Conservation (phyloP, 2,797 vertebrate genomes). For the Gouania willdenowi region DNA sequence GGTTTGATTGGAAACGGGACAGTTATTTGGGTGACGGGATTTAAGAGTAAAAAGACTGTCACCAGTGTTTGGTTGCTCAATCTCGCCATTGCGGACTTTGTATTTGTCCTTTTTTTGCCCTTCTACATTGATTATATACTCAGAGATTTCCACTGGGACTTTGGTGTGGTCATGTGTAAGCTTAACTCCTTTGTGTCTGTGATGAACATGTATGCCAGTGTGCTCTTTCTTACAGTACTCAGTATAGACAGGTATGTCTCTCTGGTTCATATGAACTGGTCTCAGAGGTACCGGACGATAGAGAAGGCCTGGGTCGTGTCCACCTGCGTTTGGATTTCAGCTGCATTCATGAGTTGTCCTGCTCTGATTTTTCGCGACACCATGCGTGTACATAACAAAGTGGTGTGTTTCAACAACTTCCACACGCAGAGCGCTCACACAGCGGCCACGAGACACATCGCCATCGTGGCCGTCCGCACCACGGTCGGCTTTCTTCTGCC, state of each 20-base stretch:
- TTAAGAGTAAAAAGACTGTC: constrained; percentile 87
- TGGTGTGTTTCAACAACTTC: constrained; percentile 92
- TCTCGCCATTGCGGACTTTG: constrained; percentile 89
- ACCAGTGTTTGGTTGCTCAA: constrained; percentile 92
- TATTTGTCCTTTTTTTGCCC: constrained; percentile 91
- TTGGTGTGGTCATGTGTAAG: constrained; percentile 87
- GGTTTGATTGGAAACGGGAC: constrained; percentile 88
- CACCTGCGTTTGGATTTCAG: constrained; percentile 77
- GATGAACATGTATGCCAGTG: constrained; percentile 94
- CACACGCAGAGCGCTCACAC: constrained; percentile 63
- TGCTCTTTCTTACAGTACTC: constrained; percentile 89
- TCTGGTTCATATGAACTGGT: constrained; percentile 79
- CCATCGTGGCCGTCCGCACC: constrained; percentile 81
- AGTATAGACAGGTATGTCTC: constrained; percentile 88
- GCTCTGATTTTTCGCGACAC: constrained; percentile 86
- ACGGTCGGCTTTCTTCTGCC: constrained; percentile 87
- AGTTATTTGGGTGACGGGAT: constrained; percentile 91
- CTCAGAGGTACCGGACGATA: constrained; percentile 67
- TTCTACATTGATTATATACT: constrained; percentile 89
- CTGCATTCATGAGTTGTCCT: constrained; percentile 78
- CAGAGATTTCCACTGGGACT: constrained; percentile 90
- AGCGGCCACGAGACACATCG: constrained; percentile 74
- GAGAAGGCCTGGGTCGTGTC: constrained; percentile 69
- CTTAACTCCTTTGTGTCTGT: constrained; percentile 87
- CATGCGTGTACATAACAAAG: constrained; percentile 62